These are phyloP conservation scores for Strix uralensis DNA, from an alignment of 2,113 vertebrate species.

Conservation along the genomic window DNA sequence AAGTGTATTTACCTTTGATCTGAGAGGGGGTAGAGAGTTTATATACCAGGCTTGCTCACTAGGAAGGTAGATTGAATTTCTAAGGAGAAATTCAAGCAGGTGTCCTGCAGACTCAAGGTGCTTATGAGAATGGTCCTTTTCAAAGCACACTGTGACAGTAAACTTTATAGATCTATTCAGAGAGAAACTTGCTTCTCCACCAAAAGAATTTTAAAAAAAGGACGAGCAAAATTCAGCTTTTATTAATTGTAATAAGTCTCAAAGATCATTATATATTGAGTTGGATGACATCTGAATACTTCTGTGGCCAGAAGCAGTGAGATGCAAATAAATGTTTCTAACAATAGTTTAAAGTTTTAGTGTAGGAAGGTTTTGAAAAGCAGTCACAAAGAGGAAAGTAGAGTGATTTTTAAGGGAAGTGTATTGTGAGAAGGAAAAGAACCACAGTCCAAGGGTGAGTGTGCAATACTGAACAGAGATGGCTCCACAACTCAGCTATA, in stretches of 20 bases:
- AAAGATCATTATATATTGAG: not conserved
- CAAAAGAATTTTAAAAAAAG: not conserved
- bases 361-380: not conserved
- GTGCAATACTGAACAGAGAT: not conserved
- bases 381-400: not conserved
- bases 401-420: not conserved
- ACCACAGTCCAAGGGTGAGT: not conserved
- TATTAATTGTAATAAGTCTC: not conserved
- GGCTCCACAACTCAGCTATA: not conserved
- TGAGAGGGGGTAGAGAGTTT: not conserved
- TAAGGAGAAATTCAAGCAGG: not conserved
- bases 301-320: not conserved
- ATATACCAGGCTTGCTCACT: not conserved
- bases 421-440: not conserved
- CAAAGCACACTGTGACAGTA: not conserved
- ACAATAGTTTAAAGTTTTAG: constrained; percentile 19
- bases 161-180: not conserved
- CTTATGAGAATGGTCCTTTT: not conserved
- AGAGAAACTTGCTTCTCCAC: not conserved
- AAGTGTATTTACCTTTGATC: not conserved
- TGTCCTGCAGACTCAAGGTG: not conserved
- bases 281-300: not conserved
- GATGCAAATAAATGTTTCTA: not conserved
- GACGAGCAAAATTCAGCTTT: not conserved
- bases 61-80: not conserved